Conservation (phyloP, 2,113 vertebrate genomes). For the Lagenorhynchus albirostris region DNA sequence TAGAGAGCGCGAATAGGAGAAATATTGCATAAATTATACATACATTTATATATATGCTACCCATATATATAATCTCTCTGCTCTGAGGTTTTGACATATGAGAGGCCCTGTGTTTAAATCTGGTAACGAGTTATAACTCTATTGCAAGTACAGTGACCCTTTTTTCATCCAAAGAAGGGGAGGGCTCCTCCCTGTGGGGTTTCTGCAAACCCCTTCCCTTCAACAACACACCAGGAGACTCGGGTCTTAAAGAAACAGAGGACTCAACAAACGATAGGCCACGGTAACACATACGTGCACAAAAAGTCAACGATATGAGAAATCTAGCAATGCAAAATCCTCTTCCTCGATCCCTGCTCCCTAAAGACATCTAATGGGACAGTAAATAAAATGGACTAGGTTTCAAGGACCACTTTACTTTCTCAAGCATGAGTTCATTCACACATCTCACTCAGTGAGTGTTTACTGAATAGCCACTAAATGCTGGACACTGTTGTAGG, state of each 20-base stretch:
- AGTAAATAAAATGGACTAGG: background rate
- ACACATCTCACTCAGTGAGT: background rate
- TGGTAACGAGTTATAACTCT: slow-evolving; percentile 73
- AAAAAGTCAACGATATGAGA: background rate
- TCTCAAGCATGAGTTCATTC: background rate
- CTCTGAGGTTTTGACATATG: slow-evolving; percentile 57
- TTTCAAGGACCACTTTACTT: background rate
- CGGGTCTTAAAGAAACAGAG: slow-evolving; percentile 47
- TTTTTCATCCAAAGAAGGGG: slow-evolving; percentile 58
- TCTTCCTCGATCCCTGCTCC: background rate
- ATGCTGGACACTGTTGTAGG: fast-evolving
- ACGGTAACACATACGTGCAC: fast-evolving
- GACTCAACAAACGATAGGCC: background rate
- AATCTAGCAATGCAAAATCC: fast-evolving
- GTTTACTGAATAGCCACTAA: too few species aligned
- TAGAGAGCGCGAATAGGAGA: slow-evolving; percentile 71
- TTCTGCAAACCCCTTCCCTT: slow-evolving; percentile 25
- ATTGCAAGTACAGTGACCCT: slow-evolving; percentile 71
- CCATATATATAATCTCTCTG: slow-evolving; percentile 28
- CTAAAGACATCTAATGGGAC: background rate
- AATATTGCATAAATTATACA: slow-evolving; percentile 77
- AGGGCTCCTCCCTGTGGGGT: slow-evolving; percentile 32
- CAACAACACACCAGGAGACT: background rate
- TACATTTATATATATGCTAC: slow-evolving; percentile 57
- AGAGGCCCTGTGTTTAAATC: slow-evolving; percentile 63